phyloP scores from a whole-genome alignment of 2,113 vertebrate species.

The Ceratotherium simum region DNA sequence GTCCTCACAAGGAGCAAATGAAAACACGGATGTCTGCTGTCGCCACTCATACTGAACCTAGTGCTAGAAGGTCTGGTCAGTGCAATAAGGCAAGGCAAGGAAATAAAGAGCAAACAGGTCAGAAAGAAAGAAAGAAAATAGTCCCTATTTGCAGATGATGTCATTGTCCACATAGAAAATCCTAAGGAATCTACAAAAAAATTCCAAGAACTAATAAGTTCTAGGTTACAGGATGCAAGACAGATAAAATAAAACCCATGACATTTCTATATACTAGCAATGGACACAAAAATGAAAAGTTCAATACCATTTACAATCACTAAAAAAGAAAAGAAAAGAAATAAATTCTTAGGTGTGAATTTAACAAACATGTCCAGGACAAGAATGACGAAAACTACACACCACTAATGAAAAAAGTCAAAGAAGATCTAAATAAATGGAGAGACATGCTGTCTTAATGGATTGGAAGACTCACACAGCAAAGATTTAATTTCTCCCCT shows the following conservation, averaged over 20 bases:
- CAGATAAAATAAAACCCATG: neutral
- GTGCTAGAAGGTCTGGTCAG: neutral
- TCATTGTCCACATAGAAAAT: neutral
- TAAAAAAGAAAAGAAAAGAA: neutral
- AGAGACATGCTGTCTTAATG: neutral
- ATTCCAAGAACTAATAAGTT: neutral
- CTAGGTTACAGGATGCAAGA: neutral
- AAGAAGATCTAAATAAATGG: neutral
- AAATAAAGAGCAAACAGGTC: neutral
- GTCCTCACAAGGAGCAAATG: neutral
- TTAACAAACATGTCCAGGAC: neutral
- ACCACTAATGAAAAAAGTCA: neutral
- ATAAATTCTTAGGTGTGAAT: neutral
- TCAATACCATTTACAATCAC: neutral
- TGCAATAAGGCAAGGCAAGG: neutral
- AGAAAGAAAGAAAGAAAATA: neutral
- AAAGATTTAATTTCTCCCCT: neutral
- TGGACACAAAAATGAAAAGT: neutral
- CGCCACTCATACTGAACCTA: rapidly evolving
- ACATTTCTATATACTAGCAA: neutral
- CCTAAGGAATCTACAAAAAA: neutral
- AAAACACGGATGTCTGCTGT: neutral
- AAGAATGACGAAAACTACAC: neutral
- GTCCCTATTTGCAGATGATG: neutral
- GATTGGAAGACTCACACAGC: neutral